Evolutionary conservation across 2,888 invertebrate genomes (phyloP).

Genomic region (Parnassius apollo): DNA sequence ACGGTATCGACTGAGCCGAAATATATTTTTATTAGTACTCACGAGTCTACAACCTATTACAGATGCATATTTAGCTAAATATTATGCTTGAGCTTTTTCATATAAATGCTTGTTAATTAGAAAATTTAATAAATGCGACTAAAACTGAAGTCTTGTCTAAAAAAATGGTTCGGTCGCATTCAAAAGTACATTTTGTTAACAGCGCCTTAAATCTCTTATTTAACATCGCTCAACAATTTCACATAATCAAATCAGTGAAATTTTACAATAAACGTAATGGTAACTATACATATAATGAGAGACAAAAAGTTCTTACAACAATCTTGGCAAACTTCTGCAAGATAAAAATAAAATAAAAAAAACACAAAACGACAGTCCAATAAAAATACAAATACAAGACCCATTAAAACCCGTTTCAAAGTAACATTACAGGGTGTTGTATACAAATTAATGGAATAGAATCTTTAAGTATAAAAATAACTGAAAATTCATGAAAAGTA

Average conservation of each 20-base stretch:
- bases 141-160: conserved; percentile 18
- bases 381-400: conserved; percentile 5
- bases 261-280: conserved; percentile 14
- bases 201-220: not conserved
- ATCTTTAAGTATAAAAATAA: conserved; percentile 10
- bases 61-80: too few species aligned
- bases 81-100: not conserved
- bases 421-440: conserved; percentile 8
- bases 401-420: conserved; percentile 21
- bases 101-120: not conserved
- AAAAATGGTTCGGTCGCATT: conserved; percentile 16
- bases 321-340: conserved; percentile 3
- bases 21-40: too few species aligned
- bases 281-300: conserved; percentile 19
- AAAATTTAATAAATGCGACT: conserved; percentile 4
- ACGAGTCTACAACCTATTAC: too few species aligned
- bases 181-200: conserved; percentile 1
- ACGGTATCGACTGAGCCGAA: too few species aligned
- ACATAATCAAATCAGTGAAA: conserved; percentile 15
- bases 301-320: conserved; percentile 1
- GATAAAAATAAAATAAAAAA: conserved; percentile 10
- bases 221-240: conserved; percentile 19
- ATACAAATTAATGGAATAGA: conserved; percentile 38
- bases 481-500: conserved; percentile 22
- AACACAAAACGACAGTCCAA: conserved; percentile 17